Conservation (phyloP, 2,797 vertebrate genomes). For the Pelodytes ibericus region DNA sequence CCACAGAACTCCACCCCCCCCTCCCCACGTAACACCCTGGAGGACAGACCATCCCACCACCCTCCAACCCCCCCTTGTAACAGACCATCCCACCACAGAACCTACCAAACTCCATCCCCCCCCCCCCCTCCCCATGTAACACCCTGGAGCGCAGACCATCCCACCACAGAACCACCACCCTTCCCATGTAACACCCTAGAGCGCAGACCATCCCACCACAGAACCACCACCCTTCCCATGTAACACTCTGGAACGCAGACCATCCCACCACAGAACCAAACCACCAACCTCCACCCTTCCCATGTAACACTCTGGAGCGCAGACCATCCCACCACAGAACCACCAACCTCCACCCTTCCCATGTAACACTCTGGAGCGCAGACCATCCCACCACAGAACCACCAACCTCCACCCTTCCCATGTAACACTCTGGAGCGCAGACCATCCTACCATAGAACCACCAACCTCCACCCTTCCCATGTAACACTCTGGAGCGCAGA, state of each 20-base stretch:
- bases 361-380: neutral
- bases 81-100: neutral
- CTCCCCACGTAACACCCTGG: too few species aligned
- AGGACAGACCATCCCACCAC: too few species aligned
- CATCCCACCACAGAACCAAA: neutral
- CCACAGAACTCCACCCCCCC: neutral
- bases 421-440: neutral
- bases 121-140: too few species aligned
- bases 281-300: too few species aligned
- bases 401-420: neutral
- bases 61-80: too few species aligned
- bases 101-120: too few species aligned
- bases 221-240: neutral
- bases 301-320: too few species aligned
- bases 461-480: too few species aligned
- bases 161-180: neutral
- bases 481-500: neutral
- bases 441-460: neutral
- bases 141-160: neutral
- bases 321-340: too few species aligned
- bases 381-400: neutral
- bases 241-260: too few species aligned
- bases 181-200: neutral
- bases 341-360: neutral
- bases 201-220: neutral